Base-by-base conservation (phyloP, 2,888 invertebrate species). In the Macrosiphum euphorbiae region DNA sequence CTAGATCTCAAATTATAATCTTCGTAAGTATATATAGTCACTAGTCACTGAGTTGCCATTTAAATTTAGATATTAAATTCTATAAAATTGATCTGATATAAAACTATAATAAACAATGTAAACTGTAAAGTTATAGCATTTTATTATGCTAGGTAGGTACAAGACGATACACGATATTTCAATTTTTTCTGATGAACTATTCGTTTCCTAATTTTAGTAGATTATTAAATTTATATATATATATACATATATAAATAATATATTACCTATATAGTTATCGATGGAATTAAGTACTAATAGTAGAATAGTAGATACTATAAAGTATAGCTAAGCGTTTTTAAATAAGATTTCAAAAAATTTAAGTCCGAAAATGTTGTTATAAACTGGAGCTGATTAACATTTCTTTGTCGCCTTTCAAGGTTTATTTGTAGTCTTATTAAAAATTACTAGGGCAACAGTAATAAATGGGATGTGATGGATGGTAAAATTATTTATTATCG, bases 1-100 rank as follows among this genome's bases (percentile, higher is more conserved):
- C 96, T 24, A 95, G 96, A 94, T 95, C 96, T 24, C 96, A 96
- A 94, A 96, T 96, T 13, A 95, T 96, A 28, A 96, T 96, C 44
- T 95, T 96, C 95, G 96, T 96, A 95, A 95, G 95, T 95, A 61
- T 55, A 61, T 55, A 52, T 58, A 55, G 44, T 78, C 20, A 35
- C 35, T 78, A 78, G 35, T 35, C 78, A 35, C 78, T 20, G 20
- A 35, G 35, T 35, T 35, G 35, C 11, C 20, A 78, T 0, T 13
- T 78, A 7, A 35, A 78, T 78, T 78, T 2, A 78, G 78, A 78
- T 35, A 10, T 28, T 3, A 3, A n/a, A 78, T 35, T 5, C 35
- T n/a, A 35, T 78, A 41, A 20, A 8, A 78, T 8, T 7, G 35
- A 78, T 78, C 35, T 35, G 20, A 78, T 78, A 78, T 20, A 35